Percentiles rank a stretch among this genome's conserved stretches.
Evolutionary conservation across 2,888 invertebrate species (phyloP).

Genomic region (Gonocerus acuteangulatus): DNA sequence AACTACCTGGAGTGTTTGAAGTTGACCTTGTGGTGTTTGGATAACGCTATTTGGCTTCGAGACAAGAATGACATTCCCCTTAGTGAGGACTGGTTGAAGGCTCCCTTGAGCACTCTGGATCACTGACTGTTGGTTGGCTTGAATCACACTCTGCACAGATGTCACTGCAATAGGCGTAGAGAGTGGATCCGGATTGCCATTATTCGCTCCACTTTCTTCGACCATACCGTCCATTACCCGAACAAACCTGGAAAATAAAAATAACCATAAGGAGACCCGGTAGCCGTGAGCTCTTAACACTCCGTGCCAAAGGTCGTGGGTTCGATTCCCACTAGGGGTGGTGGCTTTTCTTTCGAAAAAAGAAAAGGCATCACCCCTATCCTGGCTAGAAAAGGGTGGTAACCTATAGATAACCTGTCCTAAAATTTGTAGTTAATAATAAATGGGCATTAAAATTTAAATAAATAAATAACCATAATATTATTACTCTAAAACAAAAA

Average conservation of each 20-base stretch:
- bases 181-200: conserved; percentile 45
- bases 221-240: conserved; percentile 83
- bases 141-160: conserved; percentile 89
- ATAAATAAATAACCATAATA: no score
- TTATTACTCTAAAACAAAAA: no score
- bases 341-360: no score
- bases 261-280: background rate
- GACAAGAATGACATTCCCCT: conserved; percentile 82
- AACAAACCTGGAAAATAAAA: conserved; percentile 5
- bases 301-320: no score
- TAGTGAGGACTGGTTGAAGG: conserved; percentile 71
- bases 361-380: no score
- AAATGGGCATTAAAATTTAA: no score
- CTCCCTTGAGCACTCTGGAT: conserved; percentile 82
- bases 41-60: conserved; percentile 88
- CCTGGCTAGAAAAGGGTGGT: no score
- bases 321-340: no score
- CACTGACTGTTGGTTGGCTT: conserved; percentile 90
- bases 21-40: conserved; percentile 79
- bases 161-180: conserved; percentile 48
- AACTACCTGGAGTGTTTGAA: conserved; percentile 76
- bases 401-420: no score
- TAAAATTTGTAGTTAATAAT: no score
- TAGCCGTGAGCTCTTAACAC: no score
- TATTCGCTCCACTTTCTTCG: conserved; percentile 69